phyloP scores from a whole-genome alignment of 2,888 invertebrate species.

The Chirona hameri region DNA sequence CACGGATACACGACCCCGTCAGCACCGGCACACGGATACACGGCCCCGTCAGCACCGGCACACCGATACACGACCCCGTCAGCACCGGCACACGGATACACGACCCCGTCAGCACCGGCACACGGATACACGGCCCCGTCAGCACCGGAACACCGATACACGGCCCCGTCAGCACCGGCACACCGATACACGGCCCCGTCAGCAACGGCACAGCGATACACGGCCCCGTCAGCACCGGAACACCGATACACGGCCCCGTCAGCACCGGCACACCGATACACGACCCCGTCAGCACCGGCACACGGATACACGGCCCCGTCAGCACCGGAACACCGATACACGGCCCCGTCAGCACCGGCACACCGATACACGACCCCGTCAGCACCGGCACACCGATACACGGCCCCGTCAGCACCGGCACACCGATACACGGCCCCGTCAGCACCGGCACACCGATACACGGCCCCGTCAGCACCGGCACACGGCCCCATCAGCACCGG shows the following conservation, averaged over 20 bases:
- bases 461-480: background rate
- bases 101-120: no score
- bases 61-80: background rate
- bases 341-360: background rate
- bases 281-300: background rate
- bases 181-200: background rate
- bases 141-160: background rate
- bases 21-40: background rate
- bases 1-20: background rate
- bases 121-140: background rate
- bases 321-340: background rate
- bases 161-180: background rate
- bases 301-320: background rate
- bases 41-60: no score
- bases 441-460: background rate
- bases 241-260: background rate
- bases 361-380: background rate
- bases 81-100: background rate
- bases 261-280: background rate
- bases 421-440: background rate
- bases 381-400: background rate
- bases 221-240: background rate
- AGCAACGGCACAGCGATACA: background rate
- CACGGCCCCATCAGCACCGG: no score
- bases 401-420: background rate